phyloP scores from a whole-genome alignment of 2,888 invertebrate species.

The Lithophane semibrunnea region DNA sequence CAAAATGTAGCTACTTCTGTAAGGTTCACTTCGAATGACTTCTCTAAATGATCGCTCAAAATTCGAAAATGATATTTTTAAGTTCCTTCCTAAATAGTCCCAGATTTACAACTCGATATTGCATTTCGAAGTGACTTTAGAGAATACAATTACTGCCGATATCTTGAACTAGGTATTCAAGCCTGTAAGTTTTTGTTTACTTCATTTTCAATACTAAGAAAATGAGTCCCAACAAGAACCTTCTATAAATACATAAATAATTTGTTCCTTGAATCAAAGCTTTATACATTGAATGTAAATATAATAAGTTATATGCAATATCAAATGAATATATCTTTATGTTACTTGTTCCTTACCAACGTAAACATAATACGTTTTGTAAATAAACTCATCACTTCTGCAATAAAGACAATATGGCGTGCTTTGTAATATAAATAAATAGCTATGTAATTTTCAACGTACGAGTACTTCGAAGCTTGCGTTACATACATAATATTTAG shows the following conservation, averaged over 20 bases:
- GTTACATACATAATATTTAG: conserved; percentile 43
- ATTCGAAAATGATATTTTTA: neutral
- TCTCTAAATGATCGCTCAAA: neutral
- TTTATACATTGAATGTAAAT: conserved; percentile 53
- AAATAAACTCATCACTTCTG: conserved; percentile 69
- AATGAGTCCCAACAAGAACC: neutral
- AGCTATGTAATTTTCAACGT: conserved; percentile 66
- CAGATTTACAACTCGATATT: neutral
- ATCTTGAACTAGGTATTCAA: neutral
- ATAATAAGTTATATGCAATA: conserved; percentile 44
- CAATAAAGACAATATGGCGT: conserved; percentile 87
- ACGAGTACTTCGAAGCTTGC: conserved; percentile 56
- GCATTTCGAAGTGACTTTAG: neutral
- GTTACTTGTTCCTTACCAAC: conserved; percentile 41
- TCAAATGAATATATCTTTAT: conserved; percentile 29
- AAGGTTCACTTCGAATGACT: conserved; percentile 9
- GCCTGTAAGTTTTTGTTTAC: neutral
- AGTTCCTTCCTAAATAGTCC: conserved; percentile 4
- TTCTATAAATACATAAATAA: conserved; percentile 29
- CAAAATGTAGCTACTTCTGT: neutral
- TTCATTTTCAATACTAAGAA: conserved; percentile 14
- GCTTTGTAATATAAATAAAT: conserved; percentile 83
- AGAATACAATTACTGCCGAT: neutral
- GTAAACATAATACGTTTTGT: conserved; percentile 55
- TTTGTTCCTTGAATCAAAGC: conserved; percentile 57